Evolutionary conservation across 2,797 vertebrate species (phyloP), one percentile per base, ranked within the genome.

Genomic region (Pogoniulus pusillus): DNA sequence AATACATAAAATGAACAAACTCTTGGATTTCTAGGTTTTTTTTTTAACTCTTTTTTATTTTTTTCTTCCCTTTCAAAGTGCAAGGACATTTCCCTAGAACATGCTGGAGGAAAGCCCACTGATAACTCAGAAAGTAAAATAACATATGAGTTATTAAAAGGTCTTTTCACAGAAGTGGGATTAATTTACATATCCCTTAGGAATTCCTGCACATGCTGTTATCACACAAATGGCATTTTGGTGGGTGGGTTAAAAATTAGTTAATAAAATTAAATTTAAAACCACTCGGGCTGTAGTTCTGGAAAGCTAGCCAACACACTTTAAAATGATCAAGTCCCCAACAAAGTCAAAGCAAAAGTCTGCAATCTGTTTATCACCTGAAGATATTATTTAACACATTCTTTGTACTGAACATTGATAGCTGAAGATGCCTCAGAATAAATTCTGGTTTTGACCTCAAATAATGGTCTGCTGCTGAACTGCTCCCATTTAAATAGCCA

Each of bases 111-210:
- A 96, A 96, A 96, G 47, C 73, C 93, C 80, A 71, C 93, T 96
- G 89, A 92, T 94, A 97, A 96, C 87, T 96, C 90, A 73, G 73
- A 78, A 87, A 51, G 87, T 91, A 93, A 97, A 97, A 96, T 95
- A 97, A 94, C 91, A 94, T 95, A 96, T 95, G 93, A 97, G 96
- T 96, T 96, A 95, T 97, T 96, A 95, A 96, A 96, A 97, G 96
- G 89, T 95, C 96, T 96, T 96, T 95, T 92, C 89, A 91, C 92
- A 92, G 91, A 92, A 87, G 84, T 93, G 81, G 89, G 92, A 95
- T 96, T 97, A 86, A 96, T 97, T 96, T 97, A 94, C 96, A 95
- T 96, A 94, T 93, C 95, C 93, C 92, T 55, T 75, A 94, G 95
- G 94, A 96, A 72, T 85, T 89, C 75, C 74, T 92, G 82, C 89